Evolutionary conservation across 2,113 vertebrate genomes (phyloP).

Genomic region (Dicrurus megarhynchus): DNA sequence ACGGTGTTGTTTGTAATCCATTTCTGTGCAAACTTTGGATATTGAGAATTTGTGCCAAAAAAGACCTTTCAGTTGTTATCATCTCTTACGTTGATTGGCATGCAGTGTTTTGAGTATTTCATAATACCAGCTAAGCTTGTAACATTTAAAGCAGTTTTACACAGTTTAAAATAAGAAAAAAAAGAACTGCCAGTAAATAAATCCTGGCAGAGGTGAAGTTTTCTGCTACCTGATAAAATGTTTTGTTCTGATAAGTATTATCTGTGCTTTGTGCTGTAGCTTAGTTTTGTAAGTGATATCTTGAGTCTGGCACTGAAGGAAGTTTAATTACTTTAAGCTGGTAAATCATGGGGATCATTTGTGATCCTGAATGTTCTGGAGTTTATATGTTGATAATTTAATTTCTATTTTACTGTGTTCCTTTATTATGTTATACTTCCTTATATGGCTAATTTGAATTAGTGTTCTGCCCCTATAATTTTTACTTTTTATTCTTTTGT

Average conservation of each 20-base stretch:
- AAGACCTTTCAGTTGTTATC: neutral
- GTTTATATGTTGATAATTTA: neutral
- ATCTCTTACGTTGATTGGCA: neutral
- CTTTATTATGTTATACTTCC: neutral
- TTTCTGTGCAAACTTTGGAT: neutral
- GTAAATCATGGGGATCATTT: neutral
- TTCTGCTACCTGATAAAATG: neutral
- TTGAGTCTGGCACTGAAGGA: neutral
- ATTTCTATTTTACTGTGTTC: neutral
- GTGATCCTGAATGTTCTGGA: neutral
- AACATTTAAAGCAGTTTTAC: neutral
- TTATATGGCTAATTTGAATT: constrained; percentile 46
- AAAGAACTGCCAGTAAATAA: neutral
- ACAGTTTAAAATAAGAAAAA: neutral
- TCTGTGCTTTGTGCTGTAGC: neutral
- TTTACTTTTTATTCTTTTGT: constrained; percentile 44
- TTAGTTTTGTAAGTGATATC: neutral
- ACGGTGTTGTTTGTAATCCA: neutral
- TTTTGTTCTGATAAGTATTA: neutral
- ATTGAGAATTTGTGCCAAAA: neutral
- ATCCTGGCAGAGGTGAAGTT: neutral
- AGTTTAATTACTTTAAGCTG: neutral
- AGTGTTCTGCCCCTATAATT: neutral
- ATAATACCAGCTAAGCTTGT: neutral
- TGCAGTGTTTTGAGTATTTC: neutral